Evolutionary conservation across 2,888 invertebrate species (phyloP).

Genomic region (Branchellion lobata): DNA sequence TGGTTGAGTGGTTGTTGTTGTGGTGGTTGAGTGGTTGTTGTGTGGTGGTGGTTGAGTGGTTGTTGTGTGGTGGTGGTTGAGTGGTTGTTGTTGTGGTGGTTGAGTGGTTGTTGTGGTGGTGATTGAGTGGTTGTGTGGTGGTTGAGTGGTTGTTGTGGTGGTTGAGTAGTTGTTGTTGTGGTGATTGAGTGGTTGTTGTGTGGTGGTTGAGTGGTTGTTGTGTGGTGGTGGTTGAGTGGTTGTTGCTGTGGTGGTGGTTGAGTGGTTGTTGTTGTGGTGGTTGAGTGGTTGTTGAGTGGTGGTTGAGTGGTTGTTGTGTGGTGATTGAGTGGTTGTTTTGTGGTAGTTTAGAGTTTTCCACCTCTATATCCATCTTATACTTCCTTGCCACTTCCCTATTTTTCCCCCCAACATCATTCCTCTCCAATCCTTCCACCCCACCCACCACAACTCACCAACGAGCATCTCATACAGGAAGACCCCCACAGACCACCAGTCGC

Average conservation of each 20-base stretch:
- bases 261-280: no score
- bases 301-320: no score
- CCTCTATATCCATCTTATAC: neutral
- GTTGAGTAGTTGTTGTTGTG: no score
- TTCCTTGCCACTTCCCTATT: neutral
- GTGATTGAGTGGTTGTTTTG: no score
- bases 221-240: no score
- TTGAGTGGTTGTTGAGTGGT: no score
- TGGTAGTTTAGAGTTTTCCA: neutral
- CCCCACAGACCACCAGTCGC: slow-evolving; percentile 99
- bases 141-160: neutral
- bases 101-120: neutral
- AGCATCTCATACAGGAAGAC: slow-evolving; percentile 99
- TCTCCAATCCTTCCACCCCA: neutral
- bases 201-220: no score
- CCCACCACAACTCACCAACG: slow-evolving; percentile 71
- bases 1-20: no score
- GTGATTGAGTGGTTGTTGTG: no score
- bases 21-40: no score
- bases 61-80: neutral
- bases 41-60: neutral
- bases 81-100: neutral
- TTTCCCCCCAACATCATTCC: no score
- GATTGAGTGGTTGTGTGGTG: neutral
- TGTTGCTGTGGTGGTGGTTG: no score